phyloP scores from a whole-genome alignment of 64 coral and sea anemone genomes.

The Porites lutea region DNA sequence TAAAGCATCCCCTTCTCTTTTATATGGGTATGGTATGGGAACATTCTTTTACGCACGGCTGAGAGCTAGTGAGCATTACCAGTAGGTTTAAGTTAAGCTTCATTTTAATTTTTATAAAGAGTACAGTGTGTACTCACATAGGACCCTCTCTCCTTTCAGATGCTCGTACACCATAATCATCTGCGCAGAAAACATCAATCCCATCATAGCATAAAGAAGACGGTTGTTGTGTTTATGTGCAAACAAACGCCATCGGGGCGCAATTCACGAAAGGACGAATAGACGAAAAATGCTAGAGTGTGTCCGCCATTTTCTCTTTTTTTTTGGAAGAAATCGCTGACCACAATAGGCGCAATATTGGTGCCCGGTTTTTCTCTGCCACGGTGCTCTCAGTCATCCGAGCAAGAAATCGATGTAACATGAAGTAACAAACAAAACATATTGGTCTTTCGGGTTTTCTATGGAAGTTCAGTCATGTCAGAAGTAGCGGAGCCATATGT shows the following conservation, averaged over 20 bases:
- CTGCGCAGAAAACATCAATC: conserved; percentile 78
- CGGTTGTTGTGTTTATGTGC: conserved; percentile 79
- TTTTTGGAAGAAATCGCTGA: neutral
- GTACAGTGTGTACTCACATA: conserved; percentile 37
- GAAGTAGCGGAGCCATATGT: neutral
- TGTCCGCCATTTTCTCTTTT: neutral
- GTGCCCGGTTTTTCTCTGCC: neutral
- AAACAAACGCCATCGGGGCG: conserved; percentile 68
- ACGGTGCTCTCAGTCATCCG: too few relatives aligned
- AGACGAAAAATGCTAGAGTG: neutral
- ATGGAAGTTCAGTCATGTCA: neutral
- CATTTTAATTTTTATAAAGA: too few relatives aligned
- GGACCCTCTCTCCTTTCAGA: conserved; percentile 70
- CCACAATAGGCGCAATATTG: neutral
- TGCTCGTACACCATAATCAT: conserved; percentile 73
- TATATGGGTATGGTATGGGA: too few relatives aligned
- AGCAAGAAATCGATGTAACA: too few relatives aligned
- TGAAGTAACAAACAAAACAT: neutral
- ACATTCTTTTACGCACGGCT: too few relatives aligned
- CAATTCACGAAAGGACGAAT: neutral
- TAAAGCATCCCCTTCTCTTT: too few relatives aligned
- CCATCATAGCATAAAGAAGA: conserved; percentile 84
- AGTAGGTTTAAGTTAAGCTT: too few relatives aligned
- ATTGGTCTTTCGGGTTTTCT: neutral
- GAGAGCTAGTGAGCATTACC: too few relatives aligned